Conservation (phyloP, 2,797 vertebrate species). For the Spheniscus humboldti region DNA sequence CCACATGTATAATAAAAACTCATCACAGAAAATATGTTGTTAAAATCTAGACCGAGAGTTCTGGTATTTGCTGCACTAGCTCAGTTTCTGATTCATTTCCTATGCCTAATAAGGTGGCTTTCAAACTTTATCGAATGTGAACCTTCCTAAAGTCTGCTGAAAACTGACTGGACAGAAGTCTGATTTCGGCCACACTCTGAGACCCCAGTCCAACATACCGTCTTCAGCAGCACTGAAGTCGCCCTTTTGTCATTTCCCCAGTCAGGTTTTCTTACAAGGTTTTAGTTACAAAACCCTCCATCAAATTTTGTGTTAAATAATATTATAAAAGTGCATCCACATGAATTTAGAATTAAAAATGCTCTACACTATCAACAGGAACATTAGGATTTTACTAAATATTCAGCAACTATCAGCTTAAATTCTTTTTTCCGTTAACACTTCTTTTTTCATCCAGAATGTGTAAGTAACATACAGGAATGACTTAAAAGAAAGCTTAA, state of each 20-base stretch:
- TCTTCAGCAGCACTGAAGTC: neutral
- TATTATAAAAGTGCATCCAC: neutral
- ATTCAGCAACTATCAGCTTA: constrained; percentile 60
- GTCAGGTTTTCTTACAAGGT: constrained; percentile 7
- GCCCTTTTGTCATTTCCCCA: constrained; percentile 6
- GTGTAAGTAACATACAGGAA: constrained; percentile 57
- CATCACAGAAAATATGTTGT: neutral
- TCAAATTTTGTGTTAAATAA: constrained; percentile 44
- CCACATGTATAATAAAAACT: neutral
- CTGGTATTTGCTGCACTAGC: neutral
- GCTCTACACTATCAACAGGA: constrained; percentile 5
- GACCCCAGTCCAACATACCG: neutral
- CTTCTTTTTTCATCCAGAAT: constrained; percentile 20
- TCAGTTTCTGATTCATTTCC: constrained; percentile 3
- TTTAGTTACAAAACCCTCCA: constrained; percentile 47
- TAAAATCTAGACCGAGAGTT: neutral
- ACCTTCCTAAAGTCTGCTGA: neutral
- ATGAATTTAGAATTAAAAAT: constrained; percentile 30
- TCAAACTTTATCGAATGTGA: neutral
- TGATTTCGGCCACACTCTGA: neutral
- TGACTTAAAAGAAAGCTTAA: constrained; percentile 63
- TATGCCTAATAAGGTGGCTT: neutral
- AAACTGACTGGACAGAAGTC: neutral
- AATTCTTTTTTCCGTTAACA: constrained; percentile 62
- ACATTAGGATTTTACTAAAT: constrained; percentile 58